A percentile compares a stretch with the other conserved stretches of the same genome.
phyloP scores from a whole-genome alignment of 2,797 vertebrate genomes.

The Cuculus canorus region DNA sequence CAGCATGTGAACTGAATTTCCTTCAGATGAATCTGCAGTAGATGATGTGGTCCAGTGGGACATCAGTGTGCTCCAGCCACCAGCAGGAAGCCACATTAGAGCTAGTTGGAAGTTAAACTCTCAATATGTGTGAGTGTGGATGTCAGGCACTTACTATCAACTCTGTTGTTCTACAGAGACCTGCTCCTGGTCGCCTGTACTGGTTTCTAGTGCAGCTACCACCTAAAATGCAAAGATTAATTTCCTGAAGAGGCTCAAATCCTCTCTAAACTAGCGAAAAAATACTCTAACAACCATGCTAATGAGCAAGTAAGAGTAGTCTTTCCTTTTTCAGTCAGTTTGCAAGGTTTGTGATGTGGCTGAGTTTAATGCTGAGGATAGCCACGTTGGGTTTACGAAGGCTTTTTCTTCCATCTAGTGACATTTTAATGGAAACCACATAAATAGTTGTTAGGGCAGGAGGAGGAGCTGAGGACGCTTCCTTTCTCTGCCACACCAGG shows the following conservation, averaged over 20 bases:
- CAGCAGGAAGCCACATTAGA: neutral
- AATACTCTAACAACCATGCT: neutral
- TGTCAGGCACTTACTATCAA: neutral
- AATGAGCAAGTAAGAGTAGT: neutral
- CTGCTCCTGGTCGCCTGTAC: neutral
- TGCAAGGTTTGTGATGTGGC: neutral
- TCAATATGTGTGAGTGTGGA: neutral
- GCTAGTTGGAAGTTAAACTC: neutral
- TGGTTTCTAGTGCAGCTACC: neutral
- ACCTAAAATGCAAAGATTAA: neutral
- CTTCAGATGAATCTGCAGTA: neutral
- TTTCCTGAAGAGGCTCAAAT: neutral
- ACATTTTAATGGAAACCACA: neutral
- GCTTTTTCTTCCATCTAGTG: neutral
- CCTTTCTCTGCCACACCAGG: neutral
- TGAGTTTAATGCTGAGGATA: neutral
- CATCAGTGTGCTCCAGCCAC: neutral
- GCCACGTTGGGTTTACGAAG: neutral
- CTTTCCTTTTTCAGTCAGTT: neutral
- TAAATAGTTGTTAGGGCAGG: neutral
- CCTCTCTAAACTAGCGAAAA: neutral
- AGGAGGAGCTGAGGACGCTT: neutral
- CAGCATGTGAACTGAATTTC: neutral
- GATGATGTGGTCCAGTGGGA: neutral
- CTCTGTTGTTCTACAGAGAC: neutral